Conservation (phyloP, 1,140 invertebrate species). For the Hycleus cichorii region DNA sequence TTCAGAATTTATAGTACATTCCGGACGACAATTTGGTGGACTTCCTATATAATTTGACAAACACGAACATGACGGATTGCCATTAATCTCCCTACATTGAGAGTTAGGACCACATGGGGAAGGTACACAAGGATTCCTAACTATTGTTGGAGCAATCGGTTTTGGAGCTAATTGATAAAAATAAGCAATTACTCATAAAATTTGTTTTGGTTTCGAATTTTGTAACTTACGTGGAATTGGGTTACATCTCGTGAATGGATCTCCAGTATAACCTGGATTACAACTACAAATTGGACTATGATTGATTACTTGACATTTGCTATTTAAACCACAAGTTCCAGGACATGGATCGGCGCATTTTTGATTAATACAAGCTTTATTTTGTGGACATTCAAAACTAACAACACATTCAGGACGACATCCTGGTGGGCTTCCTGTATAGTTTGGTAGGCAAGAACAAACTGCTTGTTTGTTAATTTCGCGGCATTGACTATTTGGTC, state of each 20-base stretch:
- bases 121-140: conserved; percentile 61
- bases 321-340: conserved; percentile 53
- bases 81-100: conserved; percentile 60
- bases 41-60: conserved; percentile 56
- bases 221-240: conserved; percentile 9
- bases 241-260: conserved; percentile 55
- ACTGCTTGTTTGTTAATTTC: conserved; percentile 50
- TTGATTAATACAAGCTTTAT: conserved; percentile 51
- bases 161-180: neutral
- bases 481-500: conserved; percentile 50
- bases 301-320: conserved; percentile 57
- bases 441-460: conserved; percentile 63
- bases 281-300: conserved; percentile 63
- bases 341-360: conserved; percentile 56
- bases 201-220: no score
- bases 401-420: conserved; percentile 59
- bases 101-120: conserved; percentile 78
- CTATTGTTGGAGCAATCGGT: conserved; percentile 46
- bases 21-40: conserved; percentile 61
- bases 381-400: conserved; percentile 54
- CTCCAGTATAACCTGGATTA: conserved; percentile 55
- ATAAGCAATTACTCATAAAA: no score
- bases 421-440: conserved; percentile 60
- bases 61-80: conserved; percentile 60
- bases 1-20: conserved; percentile 57